Base-by-base conservation (phyloP, 2,888 invertebrate genomes). In the Euplagia quadripunctaria region DNA sequence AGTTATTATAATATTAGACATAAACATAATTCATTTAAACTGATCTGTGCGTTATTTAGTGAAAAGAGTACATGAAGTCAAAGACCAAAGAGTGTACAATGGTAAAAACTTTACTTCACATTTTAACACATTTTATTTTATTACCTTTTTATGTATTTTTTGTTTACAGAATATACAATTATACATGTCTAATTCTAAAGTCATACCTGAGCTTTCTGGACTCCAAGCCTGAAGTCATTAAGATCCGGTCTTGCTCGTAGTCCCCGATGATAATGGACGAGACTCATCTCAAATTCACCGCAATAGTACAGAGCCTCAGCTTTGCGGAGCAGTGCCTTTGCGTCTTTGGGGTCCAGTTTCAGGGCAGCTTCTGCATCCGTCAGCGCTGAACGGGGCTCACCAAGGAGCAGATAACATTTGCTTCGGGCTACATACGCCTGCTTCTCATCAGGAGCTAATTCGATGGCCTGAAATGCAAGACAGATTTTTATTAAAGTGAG, bases 291-390 rank as follows among this genome's bases (percentile, higher is more conserved):
- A 89, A 99, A 99, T 89, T 99, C 98, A 0, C 99, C 99, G 69
- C 99, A 96, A 90, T 98, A 98, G 93, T 99, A 99, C 61, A 99
- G 95, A 0, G 98, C 97, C 92, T 99, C 99, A 0, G 99, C 99
- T 93, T 99, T 99, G 89, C 98, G 98, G 87, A 98, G 98, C 76
- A 99, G 96, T 8, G 94, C 94, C 75, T 93, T 93, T 0, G 94
- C 94, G 87, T 97, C 97, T 79, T 96, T 97, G 64, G 97, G 97
- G 85, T 98, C 98, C 70, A 97, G 96, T 68, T 95, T 96, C 4
- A 99, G 94, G 0, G 99, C 98, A 1, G 97, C 96, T 90, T 99
- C 98, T 0, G 99, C 98, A 89, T 99, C 98, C 72, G 96, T 94
- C 9, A 99, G 94, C 0, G 99, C 99, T 81, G 97, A 97, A 20